phyloP scores from a whole-genome alignment of 1,140 invertebrate genomes.

The Zaprionus ghesquierei region DNA sequence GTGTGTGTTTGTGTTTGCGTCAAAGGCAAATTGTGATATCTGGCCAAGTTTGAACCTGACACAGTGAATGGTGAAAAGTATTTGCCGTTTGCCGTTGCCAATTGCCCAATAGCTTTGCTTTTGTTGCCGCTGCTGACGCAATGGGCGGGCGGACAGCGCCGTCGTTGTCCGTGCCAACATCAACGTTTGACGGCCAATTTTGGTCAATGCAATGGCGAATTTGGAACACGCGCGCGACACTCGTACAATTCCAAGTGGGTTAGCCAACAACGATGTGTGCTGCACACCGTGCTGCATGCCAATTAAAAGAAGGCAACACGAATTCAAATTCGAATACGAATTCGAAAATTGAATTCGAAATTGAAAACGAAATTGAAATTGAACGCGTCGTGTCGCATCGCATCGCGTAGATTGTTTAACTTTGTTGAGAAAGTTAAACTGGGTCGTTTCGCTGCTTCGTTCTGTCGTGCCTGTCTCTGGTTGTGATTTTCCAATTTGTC shows the following conservation, averaged over 20 bases:
- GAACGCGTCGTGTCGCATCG: constrained; percentile 3
- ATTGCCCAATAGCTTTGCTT: constrained; percentile 56
- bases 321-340: constrained; percentile 14
- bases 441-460: neutral
- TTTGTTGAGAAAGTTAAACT: constrained; percentile 9
- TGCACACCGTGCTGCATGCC: constrained; percentile 47
- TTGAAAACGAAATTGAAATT: constrained; percentile 54
- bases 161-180: neutral
- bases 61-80: constrained; percentile 55
- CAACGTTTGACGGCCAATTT: constrained; percentile 70
- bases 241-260: constrained; percentile 38
- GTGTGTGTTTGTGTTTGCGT: constrained; percentile 51
- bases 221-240: constrained; percentile 61
- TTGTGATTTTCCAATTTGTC: constrained; percentile 39
- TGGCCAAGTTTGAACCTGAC: constrained; percentile 69
- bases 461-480: neutral
- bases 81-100: constrained; percentile 52
- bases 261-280: constrained; percentile 39
- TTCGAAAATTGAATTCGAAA: constrained; percentile 19
- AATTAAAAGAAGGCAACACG: constrained; percentile 53
- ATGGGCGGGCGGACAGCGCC: constrained; percentile 41
- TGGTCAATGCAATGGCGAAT: constrained; percentile 67
- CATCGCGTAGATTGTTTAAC: constrained; percentile 66
- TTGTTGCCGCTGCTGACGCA: constrained; percentile 35
- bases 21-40: constrained; percentile 28